These are phyloP conservation scores for Lycocerus yunnanus DNA, from an alignment of 2,888 invertebrate species.

Conservation along the genomic window DNA sequence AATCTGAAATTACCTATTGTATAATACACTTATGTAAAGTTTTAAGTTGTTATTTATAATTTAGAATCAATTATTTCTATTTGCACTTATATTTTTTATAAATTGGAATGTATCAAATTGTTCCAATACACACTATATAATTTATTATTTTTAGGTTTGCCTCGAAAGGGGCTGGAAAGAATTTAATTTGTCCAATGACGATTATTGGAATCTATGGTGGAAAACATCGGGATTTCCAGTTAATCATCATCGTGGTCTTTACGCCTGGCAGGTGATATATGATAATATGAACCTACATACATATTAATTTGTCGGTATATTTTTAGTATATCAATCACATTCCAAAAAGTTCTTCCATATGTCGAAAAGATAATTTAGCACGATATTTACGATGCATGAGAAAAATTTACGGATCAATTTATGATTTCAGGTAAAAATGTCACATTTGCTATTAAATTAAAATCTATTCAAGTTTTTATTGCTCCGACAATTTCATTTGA, in stretches of 20 bases:
- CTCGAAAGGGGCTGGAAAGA: constrained; percentile 81
- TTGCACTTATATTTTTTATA: no score
- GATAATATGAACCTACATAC: neutral
- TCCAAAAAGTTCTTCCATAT: constrained; percentile 82
- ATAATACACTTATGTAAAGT: no score
- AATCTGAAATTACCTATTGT: no score
- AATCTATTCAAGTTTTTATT: neutral
- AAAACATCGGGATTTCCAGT: constrained; percentile 74
- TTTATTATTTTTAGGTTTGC: constrained; percentile 63
- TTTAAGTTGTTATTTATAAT: no score
- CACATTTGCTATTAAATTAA: neutral
- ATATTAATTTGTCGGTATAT: neutral
- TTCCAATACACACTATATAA: no score
- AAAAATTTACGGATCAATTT: constrained; percentile 79
- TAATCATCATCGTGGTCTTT: constrained; percentile 65
- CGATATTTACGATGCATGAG: constrained; percentile 80
- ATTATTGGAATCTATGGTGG: constrained; percentile 89
- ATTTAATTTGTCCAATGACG: constrained; percentile 66
- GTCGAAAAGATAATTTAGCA: constrained; percentile 80
- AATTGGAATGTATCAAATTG: no score
- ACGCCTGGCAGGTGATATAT: constrained; percentile 68
- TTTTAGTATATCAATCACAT: constrained; percentile 81
- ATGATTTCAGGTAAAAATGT: constrained; percentile 73
- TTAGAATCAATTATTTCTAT: no score
- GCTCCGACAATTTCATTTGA: neutral